Base-by-base conservation (phyloP, 2,888 invertebrate species). In the Drosophila flavopinicola region DNA sequence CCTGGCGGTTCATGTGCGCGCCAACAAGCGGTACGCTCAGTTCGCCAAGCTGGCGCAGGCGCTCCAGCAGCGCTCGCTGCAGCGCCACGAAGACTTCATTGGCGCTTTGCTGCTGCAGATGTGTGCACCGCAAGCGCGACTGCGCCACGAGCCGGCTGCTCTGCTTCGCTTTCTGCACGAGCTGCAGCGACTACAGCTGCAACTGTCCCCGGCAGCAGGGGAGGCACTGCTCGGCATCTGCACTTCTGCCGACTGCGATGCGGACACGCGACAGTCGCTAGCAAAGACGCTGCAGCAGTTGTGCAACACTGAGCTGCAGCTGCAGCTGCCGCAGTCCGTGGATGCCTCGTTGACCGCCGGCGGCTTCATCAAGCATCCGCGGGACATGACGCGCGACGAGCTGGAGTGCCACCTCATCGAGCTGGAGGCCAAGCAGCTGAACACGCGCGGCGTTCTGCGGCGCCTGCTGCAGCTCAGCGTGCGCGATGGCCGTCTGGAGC, bases 381-480 rank as follows among this genome's bases (percentile, higher is more conserved):
- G 92, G 78, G 91, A 93, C 53, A 95, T 95, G 95, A 92, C 91
- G 61, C 87, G 93, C 3, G 92, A 93, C 17, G 92, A 94, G 44
- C 88, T 95, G 1, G 93, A 93, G 69, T 92, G 93, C 1, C 95
- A 95, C 85, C 89, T 95, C 0, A 88, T 91, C 4, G 94, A 95
- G 77, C 87, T 95, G n/a, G 93, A 93, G 85, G 91, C 93, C 27
- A 94, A 95, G 78, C 92, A 92, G 17, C 92, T 95, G 92, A 94
- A 95, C 90, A 93, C 93, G 0, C 92, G 95, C 3, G 95, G 95
- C 0, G 93, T 94, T 0, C 82, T 95, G 3, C 91, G 95, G 5
- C 93, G 92, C 57, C 84, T 95, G 5, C 89, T 95, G 1, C 93
- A 94, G 67, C 78, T 91, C 29, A 92, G 93, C 68, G 93, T 94